Evolutionary conservation across 2,797 vertebrate species (phyloP), one percentile per base, ranked within the genome.

Genomic region (Myioborus miniatus): DNA sequence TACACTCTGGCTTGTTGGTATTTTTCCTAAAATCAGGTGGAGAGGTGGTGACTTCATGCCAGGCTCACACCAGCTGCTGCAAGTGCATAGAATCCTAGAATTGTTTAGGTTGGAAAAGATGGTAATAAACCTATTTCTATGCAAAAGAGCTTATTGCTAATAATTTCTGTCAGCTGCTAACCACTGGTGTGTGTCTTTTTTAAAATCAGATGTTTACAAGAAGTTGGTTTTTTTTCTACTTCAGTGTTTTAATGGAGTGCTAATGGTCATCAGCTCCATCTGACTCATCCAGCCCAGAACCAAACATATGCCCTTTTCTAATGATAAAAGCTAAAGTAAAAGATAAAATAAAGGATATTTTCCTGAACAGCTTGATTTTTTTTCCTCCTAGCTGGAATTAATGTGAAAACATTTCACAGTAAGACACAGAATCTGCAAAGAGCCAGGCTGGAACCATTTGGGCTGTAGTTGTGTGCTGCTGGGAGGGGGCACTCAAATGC

Each of bases 131-230:
- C 64, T 74, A 67, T 93, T 96, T 96, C 83, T 89, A 41, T 87
- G 74, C 17, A 9, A 90, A 90, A 87, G 30, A 59, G 22, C 44
- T 88, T 85, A 82, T 81, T 94, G 71, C 49, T 95, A 85, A 95
- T 92, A 90, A 89, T 94, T 89, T 95, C 72, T 92, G 75, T 77
- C 68, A 81, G 49, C 63, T 95, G 89, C 88, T 84, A 82, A 69
- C 71, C 17, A 32, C 36, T 92, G 92, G 82, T 17, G 60, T 94
- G 62, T 16, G 26, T 1, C 0, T 34, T 44, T 93, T 88, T 58
- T 7, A 10, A 22, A 96, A 95, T 93, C 71, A 86, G 77, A 69
- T 96, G 80, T 96, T 96, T 95, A 92, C 76, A 79, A 92, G 67
- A 94, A 93, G 50, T 64, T 60, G 52, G 3, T 1, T 23, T 9